phyloP scores from a whole-genome alignment of 30 jellyfish, hydroid and myxozoan genomes.

The Haliclystus octoradiatus region DNA sequence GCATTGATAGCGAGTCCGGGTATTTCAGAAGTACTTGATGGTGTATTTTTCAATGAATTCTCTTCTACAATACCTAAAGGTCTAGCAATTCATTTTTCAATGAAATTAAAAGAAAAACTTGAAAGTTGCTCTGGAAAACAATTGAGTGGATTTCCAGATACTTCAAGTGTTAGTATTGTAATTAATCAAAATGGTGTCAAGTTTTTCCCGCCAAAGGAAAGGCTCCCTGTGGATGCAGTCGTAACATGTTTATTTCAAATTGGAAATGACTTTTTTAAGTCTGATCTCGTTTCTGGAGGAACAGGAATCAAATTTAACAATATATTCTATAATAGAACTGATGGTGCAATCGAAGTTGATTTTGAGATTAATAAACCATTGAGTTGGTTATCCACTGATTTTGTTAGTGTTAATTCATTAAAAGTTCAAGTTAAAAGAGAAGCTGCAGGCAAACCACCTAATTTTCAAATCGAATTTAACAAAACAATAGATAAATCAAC shows the following conservation, averaged over 20 bases:
- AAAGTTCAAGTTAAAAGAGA: not conserved
- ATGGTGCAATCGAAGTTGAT: not conserved
- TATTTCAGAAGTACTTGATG: not conserved
- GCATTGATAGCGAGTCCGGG: not conserved
- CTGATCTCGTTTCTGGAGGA: not conserved
- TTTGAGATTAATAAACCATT: not conserved
- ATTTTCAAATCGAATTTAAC: not conserved
- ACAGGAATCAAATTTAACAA: not conserved
- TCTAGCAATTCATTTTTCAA: not conserved
- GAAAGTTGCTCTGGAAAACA: not conserved
- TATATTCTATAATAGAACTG: not conserved
- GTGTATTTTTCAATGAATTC: not conserved
- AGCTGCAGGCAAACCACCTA: not conserved
- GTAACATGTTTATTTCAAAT: not conserved
- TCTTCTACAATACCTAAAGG: not conserved
- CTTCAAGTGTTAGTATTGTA: not conserved
- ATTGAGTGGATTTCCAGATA: not conserved
- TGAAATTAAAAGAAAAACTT: not conserved
- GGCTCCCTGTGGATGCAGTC: not conserved
- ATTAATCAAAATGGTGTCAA: not conserved
- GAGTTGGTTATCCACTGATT: not conserved
- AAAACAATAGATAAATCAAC: too few species aligned
- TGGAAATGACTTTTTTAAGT: not conserved
- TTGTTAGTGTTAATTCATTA: too few species aligned
- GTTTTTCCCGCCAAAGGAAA: not conserved